Conservation (phyloP, 2,888 invertebrate species). For the Cantharis rufa region DNA sequence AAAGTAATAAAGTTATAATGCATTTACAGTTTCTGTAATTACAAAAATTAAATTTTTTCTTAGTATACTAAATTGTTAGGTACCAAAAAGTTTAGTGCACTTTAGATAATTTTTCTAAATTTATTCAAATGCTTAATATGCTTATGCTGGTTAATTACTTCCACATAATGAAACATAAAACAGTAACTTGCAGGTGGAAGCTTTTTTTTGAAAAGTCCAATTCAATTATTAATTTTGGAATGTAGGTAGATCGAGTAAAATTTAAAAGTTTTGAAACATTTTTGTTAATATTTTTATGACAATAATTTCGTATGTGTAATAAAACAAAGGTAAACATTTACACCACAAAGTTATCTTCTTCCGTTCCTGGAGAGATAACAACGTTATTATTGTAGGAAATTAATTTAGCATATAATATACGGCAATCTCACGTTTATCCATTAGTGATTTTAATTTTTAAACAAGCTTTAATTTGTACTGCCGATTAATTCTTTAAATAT, state of each 20-base stretch:
- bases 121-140: neutral
- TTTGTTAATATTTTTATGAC: neutral
- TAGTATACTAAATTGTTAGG: slow-evolving; percentile 35
- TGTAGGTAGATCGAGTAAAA: neutral
- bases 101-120: neutral
- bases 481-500: too few species aligned
- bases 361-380: too few species aligned
- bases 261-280: too few species aligned
- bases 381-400: too few species aligned
- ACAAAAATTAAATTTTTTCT: slow-evolving; percentile 26
- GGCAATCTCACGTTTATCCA: too few species aligned
- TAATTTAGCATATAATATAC: too few species aligned
- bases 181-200: neutral
- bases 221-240: neutral
- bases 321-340: neutral
- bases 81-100: neutral
- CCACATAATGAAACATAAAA: neutral
- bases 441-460: too few species aligned
- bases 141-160: neutral
- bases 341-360: too few species aligned
- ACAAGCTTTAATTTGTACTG: too few species aligned
- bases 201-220: neutral
- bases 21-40: slow-evolving; percentile 25
- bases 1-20: slow-evolving; percentile 12
- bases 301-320: neutral